These are phyloP conservation scores for Coregonus clupeaformis DNA, from an alignment of 2,113 vertebrate species.

Conservation along the genomic window DNA sequence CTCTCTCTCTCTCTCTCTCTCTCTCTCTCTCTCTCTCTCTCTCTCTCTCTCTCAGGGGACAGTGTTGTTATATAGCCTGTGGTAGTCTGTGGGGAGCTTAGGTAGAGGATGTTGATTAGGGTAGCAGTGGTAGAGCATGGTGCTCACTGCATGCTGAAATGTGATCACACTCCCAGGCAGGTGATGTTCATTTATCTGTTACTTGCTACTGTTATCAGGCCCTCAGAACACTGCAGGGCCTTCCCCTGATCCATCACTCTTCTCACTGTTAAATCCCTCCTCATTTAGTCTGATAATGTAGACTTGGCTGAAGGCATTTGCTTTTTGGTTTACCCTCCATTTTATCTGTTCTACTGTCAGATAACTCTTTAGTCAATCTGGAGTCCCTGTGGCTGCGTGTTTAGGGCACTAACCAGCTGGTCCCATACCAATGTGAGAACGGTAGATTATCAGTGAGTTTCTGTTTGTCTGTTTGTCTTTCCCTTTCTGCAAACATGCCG, in stretches of 20 bases:
- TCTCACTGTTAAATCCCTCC: conserved; percentile 19
- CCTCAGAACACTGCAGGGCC: neutral
- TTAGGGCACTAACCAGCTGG: neutral
- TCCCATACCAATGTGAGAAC: neutral
- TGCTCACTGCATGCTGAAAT: neutral
- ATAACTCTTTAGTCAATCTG: neutral
- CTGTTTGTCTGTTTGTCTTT: conserved; percentile 27
- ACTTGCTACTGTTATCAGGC: neutral
- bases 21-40: neutral
- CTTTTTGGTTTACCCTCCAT: neutral
- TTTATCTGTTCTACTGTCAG: neutral
- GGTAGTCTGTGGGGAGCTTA: neutral
- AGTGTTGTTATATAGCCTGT: neutral
- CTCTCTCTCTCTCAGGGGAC: neutral
- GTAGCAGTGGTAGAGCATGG: neutral
- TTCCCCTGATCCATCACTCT: conserved; percentile 5
- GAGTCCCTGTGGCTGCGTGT: neutral
- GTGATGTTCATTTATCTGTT: neutral
- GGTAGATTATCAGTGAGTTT: conserved; percentile 14
- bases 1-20: no score
- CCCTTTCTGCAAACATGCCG: conserved; percentile 16
- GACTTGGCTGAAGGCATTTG: neutral
- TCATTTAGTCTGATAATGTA: conserved; percentile 12
- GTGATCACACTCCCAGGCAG: conserved; percentile 2
- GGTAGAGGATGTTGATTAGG: neutral